Percentiles rank a stretch among this genome's conserved stretches.
Conservation (phyloP, 2,888 invertebrate species). For the Diabrotica balteata region DNA sequence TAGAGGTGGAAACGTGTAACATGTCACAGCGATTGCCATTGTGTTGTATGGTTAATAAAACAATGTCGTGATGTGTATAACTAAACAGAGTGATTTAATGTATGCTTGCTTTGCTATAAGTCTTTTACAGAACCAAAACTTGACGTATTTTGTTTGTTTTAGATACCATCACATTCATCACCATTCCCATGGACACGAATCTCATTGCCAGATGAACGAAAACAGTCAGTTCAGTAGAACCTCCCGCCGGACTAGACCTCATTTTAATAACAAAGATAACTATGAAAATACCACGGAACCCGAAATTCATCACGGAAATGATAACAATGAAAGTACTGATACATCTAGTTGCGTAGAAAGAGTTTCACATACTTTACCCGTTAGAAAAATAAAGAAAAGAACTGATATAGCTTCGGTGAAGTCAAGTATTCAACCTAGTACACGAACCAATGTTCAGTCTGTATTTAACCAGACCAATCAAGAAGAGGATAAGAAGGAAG, state of each 20-base stretch:
- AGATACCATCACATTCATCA: conserved; percentile 57
- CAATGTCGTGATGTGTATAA: too few species aligned
- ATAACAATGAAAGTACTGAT: conserved; percentile 61
- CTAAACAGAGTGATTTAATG: too few species aligned
- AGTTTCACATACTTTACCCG: conserved; percentile 65
- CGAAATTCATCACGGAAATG: conserved; percentile 55
- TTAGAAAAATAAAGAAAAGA: conserved; percentile 66
- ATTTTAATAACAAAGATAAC: conserved; percentile 60
- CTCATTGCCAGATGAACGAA: conserved; percentile 59
- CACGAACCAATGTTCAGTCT: conserved; percentile 62
- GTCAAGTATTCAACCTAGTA: conserved; percentile 51
- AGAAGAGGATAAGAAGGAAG: conserved; percentile 45
- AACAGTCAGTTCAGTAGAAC: conserved; percentile 49
- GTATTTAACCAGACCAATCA: conserved; percentile 49
- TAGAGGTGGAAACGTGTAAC: too few species aligned
- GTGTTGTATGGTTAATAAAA: too few species aligned
- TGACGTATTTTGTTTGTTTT: conserved; percentile 4
- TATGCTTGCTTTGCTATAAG: too few species aligned
- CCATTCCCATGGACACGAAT: conserved; percentile 58
- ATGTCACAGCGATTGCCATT: too few species aligned
- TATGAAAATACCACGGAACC: conserved; percentile 65
- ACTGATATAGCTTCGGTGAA: conserved; percentile 61
- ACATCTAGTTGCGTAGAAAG: conserved; percentile 61
- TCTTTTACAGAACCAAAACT: too few species aligned
- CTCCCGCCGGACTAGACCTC: conserved; percentile 52